Percentiles rank a stretch among this genome's conserved stretches.
phyloP scores from a whole-genome alignment of 2,113 vertebrate species.

The Rattus rattus region DNA sequence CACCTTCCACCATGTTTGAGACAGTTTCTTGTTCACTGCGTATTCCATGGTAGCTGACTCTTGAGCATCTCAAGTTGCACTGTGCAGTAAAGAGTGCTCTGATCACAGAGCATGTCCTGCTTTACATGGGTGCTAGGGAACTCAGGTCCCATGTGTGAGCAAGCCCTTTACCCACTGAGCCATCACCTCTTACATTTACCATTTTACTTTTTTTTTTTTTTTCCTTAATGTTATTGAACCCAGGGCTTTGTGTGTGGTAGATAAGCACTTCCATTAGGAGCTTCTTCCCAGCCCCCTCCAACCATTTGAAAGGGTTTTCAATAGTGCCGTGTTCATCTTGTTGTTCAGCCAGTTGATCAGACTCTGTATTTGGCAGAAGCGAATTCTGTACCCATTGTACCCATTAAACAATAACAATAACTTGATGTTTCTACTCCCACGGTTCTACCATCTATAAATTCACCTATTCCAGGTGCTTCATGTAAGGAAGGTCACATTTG shows the following conservation, averaged over 20 bases:
- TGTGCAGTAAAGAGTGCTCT: not conserved
- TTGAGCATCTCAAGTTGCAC: not conserved
- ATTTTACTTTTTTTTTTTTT: not conserved
- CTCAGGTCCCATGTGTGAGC: not conserved
- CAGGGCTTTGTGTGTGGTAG: not conserved
- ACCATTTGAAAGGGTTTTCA: not conserved
- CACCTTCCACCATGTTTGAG: not conserved
- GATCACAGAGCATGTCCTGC: not conserved
- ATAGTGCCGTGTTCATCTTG: not conserved
- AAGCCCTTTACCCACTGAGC: not conserved
- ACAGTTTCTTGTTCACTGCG: not conserved
- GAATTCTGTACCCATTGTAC: not conserved
- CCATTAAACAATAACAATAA: not conserved
- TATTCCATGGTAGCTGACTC: not conserved
- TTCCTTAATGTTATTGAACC: not conserved
- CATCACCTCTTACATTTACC: not conserved
- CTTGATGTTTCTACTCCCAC: not conserved
- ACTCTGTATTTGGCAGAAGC: constrained; percentile 4
- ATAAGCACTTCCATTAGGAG: no score
- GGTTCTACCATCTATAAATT: not conserved
- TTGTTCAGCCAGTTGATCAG: not conserved
- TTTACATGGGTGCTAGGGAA: not conserved
- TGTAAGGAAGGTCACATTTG: not conserved
- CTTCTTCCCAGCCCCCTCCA: not conserved
- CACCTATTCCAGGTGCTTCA: not conserved